These are phyloP conservation scores for Globodera ellingtonae DNA, from an alignment of 1,140 invertebrate genomes.

Conservation along the genomic window DNA sequence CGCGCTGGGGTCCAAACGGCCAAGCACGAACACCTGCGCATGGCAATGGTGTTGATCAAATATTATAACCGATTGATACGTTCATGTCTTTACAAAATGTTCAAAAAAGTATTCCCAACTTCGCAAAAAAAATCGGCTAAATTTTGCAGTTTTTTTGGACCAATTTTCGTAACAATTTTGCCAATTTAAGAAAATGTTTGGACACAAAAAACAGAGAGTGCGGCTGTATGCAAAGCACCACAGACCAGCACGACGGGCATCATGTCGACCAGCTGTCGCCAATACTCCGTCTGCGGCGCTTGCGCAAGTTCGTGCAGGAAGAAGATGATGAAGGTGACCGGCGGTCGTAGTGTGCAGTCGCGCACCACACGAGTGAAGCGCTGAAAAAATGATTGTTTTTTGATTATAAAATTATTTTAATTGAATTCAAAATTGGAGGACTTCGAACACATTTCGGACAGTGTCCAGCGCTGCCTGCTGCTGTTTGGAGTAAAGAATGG, in stretches of 20 bases:
- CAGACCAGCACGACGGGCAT: conserved; percentile 43
- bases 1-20: conserved; percentile 40
- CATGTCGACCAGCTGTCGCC: conserved; percentile 46
- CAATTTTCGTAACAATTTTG: no score
- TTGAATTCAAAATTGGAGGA: not conserved
- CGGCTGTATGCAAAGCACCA: not conserved
- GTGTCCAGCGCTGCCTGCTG: conserved; percentile 5
- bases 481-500: conserved; percentile 3
- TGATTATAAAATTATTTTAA: not conserved
- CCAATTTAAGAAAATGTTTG: no score
- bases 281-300: conserved; percentile 40
- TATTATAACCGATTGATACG: no score
- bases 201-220: no score
- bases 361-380: conserved; percentile 43
- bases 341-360: conserved; percentile 29
- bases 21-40: conserved; percentile 33
- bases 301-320: conserved; percentile 47
- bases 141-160: no score
- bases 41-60: no score
- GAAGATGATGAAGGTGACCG: conserved; percentile 43
- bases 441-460: conserved; percentile 8
- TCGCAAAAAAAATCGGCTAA: no score
- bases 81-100: no score
- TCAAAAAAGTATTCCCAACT: no score
- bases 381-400: conserved; percentile 23